A percentile compares a stretch with the other conserved stretches of the same genome.
Conservation (phyloP, 2,797 vertebrate genomes). For the Sebastes miniatus region DNA sequence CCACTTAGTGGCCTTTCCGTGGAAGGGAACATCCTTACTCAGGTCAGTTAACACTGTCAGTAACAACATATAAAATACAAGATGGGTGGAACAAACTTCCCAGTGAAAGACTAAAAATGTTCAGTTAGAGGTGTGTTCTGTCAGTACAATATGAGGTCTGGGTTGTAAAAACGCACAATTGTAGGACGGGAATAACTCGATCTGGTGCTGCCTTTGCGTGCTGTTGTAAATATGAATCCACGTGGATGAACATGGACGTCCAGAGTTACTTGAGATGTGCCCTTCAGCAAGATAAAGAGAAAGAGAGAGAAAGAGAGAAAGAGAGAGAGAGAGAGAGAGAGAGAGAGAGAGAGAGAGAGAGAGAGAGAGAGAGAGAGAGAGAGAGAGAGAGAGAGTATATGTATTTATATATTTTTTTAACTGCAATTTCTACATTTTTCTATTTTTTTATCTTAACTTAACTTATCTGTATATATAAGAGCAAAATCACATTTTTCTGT, state of each 20-base stretch:
- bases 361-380: too few species aligned
- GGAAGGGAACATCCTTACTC: background rate
- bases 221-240: background rate
- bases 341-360: too few species aligned
- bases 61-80: background rate
- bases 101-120: background rate
- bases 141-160: background rate
- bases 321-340: too few species aligned
- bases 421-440: too few species aligned
- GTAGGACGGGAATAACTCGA: background rate
- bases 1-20: conserved; percentile 26
- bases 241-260: background rate
- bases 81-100: background rate
- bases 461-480: too few species aligned
- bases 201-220: conserved; percentile 11
- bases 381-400: too few species aligned
- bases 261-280: background rate
- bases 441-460: too few species aligned
- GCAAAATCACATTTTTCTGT: too few species aligned
- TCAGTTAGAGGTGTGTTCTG: background rate
- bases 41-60: background rate
- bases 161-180: background rate
- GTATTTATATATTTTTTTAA: too few species aligned
- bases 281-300: background rate
- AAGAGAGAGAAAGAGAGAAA: background rate